Conservation (phyloP, 2,113 vertebrate species). For the Romanogobio albipinnatus region DNA sequence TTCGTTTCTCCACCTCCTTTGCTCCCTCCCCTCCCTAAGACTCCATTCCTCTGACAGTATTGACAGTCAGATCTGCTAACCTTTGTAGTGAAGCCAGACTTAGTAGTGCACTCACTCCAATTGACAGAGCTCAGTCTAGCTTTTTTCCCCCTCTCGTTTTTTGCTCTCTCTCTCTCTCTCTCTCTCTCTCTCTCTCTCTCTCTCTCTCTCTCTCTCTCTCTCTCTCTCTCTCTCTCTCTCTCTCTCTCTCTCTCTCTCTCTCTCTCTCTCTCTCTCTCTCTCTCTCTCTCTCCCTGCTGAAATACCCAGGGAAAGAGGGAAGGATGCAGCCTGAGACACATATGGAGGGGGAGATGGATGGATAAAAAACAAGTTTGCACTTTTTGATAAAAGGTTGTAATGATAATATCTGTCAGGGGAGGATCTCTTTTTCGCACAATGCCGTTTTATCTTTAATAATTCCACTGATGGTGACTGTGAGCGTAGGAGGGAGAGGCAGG, state of each 20-base stretch:
- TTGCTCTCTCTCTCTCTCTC: slow-evolving; percentile 61
- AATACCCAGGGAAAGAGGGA: slow-evolving; percentile 82
- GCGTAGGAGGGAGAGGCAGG: slow-evolving; percentile 75
- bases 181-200: slow-evolving; percentile 63
- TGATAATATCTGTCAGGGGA: slow-evolving; percentile 89
- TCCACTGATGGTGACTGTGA: slow-evolving; percentile 91
- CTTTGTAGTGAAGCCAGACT: slow-evolving; percentile 99
- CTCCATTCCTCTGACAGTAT: slow-evolving; percentile 90
- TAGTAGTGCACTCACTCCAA: slow-evolving; percentile 91
- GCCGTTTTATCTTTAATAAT: slow-evolving; percentile 96
- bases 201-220: slow-evolving; percentile 65
- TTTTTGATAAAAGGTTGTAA: slow-evolving; percentile 90
- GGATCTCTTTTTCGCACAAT: slow-evolving; percentile 77
- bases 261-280: too few species aligned
- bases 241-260: slow-evolving; percentile 63
- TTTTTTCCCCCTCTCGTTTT: slow-evolving; percentile 68
- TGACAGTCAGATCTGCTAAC: slow-evolving; percentile 99
- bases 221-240: slow-evolving; percentile 58
- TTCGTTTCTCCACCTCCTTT: slow-evolving; percentile 68
- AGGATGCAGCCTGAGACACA: slow-evolving; percentile 71
- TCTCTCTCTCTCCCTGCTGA: slow-evolving; percentile 69
- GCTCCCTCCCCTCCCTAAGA: slow-evolving; percentile 76
- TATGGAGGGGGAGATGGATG: slow-evolving; percentile 44
- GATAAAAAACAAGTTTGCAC: slow-evolving; percentile 79
- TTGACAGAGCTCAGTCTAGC: slow-evolving; percentile 86